These are phyloP conservation scores for Dione vanillae DNA, from an alignment of 2,888 invertebrate species.

Conservation along the genomic window DNA sequence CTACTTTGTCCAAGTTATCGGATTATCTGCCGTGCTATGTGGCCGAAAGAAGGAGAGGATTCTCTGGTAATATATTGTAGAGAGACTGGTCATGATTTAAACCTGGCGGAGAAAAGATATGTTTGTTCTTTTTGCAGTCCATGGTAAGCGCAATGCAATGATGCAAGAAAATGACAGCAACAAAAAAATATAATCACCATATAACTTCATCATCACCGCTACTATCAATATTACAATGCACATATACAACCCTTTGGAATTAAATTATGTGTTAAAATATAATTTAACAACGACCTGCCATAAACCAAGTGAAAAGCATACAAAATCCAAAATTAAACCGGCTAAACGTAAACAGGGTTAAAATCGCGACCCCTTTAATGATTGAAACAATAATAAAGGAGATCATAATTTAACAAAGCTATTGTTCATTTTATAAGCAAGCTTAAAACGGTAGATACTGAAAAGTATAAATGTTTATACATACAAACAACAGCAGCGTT, in stretches of 20 bases:
- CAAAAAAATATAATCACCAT: too few species aligned
- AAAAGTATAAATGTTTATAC: constrained; percentile 24
- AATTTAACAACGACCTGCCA: neutral
- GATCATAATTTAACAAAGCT: constrained; percentile 18
- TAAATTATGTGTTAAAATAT: constrained; percentile 2
- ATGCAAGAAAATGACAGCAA: too few species aligned
- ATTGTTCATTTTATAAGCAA: constrained; percentile 32
- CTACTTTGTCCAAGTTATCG: too few species aligned
- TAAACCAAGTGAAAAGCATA: constrained; percentile 11
- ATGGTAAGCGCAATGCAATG: too few species aligned
- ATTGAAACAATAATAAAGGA: constrained; percentile 35
- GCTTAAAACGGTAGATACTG: constrained; percentile 13
- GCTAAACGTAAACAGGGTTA: constrained; percentile 15
- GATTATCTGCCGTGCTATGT: too few species aligned
- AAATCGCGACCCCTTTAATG: constrained; percentile 24
- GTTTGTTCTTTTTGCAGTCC: too few species aligned
- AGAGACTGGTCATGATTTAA: too few species aligned
- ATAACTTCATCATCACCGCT: too few species aligned
- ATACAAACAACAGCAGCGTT: constrained; percentile 29
- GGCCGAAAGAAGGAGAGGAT: too few species aligned
- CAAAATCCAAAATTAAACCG: constrained; percentile 12
- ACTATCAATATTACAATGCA: neutral
- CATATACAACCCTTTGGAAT: neutral
- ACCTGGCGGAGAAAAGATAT: too few species aligned
- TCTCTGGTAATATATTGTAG: too few species aligned